phyloP scores from a whole-genome alignment of 2,888 invertebrate species.

The Labia minor region DNA sequence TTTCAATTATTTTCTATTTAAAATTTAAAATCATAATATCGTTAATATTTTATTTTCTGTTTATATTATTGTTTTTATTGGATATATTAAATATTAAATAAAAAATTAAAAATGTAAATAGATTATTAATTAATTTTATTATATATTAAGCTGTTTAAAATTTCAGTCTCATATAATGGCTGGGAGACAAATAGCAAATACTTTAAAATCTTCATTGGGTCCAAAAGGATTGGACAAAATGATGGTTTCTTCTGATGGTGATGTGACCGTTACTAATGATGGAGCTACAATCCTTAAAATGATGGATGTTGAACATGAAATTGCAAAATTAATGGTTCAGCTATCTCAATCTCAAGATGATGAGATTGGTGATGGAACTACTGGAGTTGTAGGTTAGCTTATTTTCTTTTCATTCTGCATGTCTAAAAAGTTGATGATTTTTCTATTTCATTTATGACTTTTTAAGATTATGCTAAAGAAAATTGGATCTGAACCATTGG shows the following conservation, averaged over 20 bases:
- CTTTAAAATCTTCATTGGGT: slow-evolving; percentile 84
- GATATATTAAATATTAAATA: no score
- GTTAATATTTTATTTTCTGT: no score
- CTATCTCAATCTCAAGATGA: slow-evolving; percentile 97
- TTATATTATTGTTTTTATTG: no score
- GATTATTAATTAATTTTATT: no score
- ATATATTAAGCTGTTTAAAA: no score
- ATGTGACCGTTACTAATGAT: slow-evolving; percentile 96
- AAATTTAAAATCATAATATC: no score
- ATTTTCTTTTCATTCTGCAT: neutral
- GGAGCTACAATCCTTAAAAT: slow-evolving; percentile 97
- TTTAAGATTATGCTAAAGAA: neutral
- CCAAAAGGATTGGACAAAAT: slow-evolving; percentile 97
- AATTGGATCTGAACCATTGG: slow-evolving; percentile 19
- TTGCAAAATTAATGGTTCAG: slow-evolving; percentile 96
- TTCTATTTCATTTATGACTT: neutral
- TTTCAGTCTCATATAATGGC: slow-evolving; percentile 94
- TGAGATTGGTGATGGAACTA: slow-evolving; percentile 99
- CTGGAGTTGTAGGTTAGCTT: slow-evolving; percentile 75
- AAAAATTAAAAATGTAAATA: no score
- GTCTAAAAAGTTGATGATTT: no score
- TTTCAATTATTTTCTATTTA: no score
- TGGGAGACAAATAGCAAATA: slow-evolving; percentile 84
- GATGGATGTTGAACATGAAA: slow-evolving; percentile 99
- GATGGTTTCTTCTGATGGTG: slow-evolving; percentile 94